Conservation (phyloP, 2,113 vertebrate species). For the human (Homo sapiens) region DNA sequence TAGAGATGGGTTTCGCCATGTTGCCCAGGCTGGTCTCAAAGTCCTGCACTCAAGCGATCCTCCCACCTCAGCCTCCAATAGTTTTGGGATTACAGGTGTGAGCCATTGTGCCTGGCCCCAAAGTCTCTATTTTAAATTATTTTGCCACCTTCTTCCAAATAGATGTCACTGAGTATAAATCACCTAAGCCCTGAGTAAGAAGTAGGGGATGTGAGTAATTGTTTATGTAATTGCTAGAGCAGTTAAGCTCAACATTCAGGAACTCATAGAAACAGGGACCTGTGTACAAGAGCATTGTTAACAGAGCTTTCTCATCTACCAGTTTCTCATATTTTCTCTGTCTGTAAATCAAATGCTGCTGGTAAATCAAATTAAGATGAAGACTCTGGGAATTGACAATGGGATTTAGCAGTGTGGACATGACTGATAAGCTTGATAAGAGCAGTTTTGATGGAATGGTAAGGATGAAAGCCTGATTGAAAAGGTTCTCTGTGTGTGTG, state of each 20-base stretch:
- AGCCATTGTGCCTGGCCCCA: neutral
- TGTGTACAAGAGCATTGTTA: neutral
- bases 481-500: too few species aligned
- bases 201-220: neutral
- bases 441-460: neutral
- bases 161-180: neutral
- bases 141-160: neutral
- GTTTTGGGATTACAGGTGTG: neutral
- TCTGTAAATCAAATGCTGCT: neutral
- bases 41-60: neutral
- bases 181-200: neutral
- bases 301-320: neutral
- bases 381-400: neutral
- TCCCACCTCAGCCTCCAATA: neutral
- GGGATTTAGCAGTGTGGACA: neutral
- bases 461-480: neutral
- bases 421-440: neutral
- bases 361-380: neutral
- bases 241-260: neutral
- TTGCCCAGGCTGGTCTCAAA: neutral
- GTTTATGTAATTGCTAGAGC: neutral
- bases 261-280: neutral
- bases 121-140: neutral
- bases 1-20: neutral
- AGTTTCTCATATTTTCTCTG: neutral